Percentiles rank a stretch among this genome's conserved stretches.
Conservation (phyloP, 2,888 invertebrate species). For the Catocala fraxini region DNA sequence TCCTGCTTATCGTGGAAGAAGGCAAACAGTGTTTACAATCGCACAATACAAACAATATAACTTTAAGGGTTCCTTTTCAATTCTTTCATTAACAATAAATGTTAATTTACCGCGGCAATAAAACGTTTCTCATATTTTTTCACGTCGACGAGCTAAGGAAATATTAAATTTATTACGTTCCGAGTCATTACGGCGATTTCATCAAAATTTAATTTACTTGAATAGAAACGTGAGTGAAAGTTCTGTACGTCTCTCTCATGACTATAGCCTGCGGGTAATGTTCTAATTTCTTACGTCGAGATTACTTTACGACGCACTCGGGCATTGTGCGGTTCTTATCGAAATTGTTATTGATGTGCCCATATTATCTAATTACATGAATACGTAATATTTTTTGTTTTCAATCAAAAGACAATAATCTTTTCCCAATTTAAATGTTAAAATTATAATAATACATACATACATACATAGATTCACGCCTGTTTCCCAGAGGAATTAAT, state of each 20-base stretch:
- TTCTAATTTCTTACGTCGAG: constrained; percentile 47
- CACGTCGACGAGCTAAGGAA: constrained; percentile 45
- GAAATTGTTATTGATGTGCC: constrained; percentile 34
- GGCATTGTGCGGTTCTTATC: constrained; percentile 42
- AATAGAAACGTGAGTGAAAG: constrained; percentile 50
- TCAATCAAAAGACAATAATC: neutral
- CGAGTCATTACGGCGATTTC: constrained; percentile 58
- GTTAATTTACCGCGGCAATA: constrained; percentile 56
- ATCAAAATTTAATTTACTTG: constrained; percentile 62
- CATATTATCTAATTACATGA: too few relatives aligned
- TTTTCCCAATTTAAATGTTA: too few relatives aligned
- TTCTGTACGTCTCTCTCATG: constrained; percentile 30
- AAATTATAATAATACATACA: too few relatives aligned
- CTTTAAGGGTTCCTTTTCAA: constrained; percentile 35
- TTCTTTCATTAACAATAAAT: constrained; percentile 51
- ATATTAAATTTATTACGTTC: constrained; percentile 56
- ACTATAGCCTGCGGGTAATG: constrained; percentile 43
- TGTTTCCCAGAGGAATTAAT: too few relatives aligned
- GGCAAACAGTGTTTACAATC: constrained; percentile 16
- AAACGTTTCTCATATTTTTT: constrained; percentile 56
- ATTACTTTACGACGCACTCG: constrained; percentile 41
- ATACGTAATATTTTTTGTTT: neutral
- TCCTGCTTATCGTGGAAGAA: neutral
- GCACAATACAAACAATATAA: constrained; percentile 31
- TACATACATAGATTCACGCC: too few relatives aligned